Conservation (phyloP, 1,140 invertebrate species). For the Drosophila subobscura region DNA sequence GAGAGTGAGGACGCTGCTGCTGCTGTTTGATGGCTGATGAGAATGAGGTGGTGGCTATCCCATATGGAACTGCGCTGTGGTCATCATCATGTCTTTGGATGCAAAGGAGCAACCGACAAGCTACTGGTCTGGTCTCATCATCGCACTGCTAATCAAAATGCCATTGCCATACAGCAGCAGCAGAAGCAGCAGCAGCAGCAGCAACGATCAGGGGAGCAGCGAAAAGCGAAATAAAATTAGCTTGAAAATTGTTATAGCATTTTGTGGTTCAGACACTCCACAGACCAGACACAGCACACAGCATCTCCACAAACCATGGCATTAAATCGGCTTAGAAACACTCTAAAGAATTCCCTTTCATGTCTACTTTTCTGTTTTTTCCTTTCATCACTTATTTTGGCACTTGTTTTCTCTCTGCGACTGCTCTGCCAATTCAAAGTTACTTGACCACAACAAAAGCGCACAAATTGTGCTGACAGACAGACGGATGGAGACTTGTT, state of each 20-base stretch:
- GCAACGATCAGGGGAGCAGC: background rate
- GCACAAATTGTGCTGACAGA: conserved; percentile 60
- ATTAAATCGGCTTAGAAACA: conserved; percentile 66
- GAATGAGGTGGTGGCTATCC: background rate
- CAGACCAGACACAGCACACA: conserved; percentile 7
- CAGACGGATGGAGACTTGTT: conserved; percentile 19
- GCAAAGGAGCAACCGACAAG: background rate
- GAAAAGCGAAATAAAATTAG: conserved; percentile 39
- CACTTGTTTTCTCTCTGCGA: conserved; percentile 35
- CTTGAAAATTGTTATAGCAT: conserved; percentile 62
- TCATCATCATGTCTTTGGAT: conserved; percentile 9
- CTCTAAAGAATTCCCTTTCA: conserved; percentile 66
- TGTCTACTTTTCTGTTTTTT: conserved; percentile 71
- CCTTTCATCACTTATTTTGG: conserved; percentile 70
- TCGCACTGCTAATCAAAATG: conserved; percentile 56
- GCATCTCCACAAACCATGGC: too few relatives aligned
- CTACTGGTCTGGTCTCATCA: conserved; percentile 5
- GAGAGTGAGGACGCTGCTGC: background rate
- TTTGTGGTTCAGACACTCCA: conserved; percentile 52
- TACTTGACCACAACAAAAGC: conserved; percentile 72
- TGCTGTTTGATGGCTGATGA: background rate
- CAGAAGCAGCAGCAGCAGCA: conserved; percentile 19
- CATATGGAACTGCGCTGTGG: conserved; percentile 1
- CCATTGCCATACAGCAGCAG: conserved; percentile 35
- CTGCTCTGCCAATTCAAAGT: conserved; percentile 52